Evolutionary conservation across 2,888 invertebrate genomes (phyloP).

Genomic region (Amphimallon solstitiale): DNA sequence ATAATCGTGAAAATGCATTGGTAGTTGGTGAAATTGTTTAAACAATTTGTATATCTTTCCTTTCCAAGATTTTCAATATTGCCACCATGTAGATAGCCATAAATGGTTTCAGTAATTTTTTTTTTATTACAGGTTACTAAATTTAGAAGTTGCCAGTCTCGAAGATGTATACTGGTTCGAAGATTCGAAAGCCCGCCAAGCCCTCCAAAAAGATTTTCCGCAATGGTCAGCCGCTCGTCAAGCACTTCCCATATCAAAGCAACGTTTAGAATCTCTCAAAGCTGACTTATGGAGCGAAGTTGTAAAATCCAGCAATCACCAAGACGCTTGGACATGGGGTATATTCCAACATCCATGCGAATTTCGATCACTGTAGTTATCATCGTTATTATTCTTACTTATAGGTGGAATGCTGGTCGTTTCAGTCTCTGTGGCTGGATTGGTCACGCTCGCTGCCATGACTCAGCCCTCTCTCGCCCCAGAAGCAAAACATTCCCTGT

Average conservation of each 20-base stretch:
- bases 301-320: constrained; percentile 85
- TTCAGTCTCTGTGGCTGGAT: constrained; percentile 87
- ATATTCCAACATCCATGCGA: constrained; percentile 42
- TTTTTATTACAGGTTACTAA: constrained; percentile 69
- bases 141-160: constrained; percentile 84
- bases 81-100: no score
- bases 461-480: constrained; percentile 89
- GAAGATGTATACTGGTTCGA: constrained; percentile 93
- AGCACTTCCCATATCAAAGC: constrained; percentile 83
- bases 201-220: constrained; percentile 79
- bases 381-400: neutral
- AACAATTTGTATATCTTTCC: no score
- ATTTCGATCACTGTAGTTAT: neutral
- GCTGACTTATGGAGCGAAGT: constrained; percentile 87
- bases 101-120: no score
- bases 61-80: no score
- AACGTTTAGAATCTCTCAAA: constrained; percentile 80
- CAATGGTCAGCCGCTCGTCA: constrained; percentile 84
- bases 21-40: no score
- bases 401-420: constrained; percentile 89
- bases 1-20: no score
- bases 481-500: constrained; percentile 88
- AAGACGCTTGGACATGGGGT: constrained; percentile 93
- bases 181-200: constrained; percentile 79
- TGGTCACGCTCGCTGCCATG: constrained; percentile 90